A percentile compares a stretch with the other conserved stretches of the same genome.
Evolutionary conservation across 1,140 invertebrate genomes (phyloP).

Genomic region (Homalodisca vitripennis): DNA sequence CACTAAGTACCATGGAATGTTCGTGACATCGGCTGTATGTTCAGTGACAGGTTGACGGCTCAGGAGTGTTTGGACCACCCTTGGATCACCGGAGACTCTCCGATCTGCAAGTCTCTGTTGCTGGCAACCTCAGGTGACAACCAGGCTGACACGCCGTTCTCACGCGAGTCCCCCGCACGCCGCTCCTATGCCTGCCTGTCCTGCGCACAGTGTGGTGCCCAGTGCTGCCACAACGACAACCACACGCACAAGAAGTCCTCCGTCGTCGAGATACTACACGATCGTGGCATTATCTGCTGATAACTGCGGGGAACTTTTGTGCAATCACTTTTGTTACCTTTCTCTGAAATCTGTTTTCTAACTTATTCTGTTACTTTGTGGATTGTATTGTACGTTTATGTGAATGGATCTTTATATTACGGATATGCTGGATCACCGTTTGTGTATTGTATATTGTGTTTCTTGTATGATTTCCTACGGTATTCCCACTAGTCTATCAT

Average conservation of each 20-base stretch:
- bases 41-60: constrained; percentile 55
- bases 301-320: not conserved
- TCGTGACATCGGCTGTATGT: too few relatives aligned
- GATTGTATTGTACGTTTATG: too few relatives aligned
- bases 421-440: too few relatives aligned
- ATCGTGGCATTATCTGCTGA: constrained; percentile 38
- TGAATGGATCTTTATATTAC: too few relatives aligned
- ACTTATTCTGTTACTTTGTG: too few relatives aligned
- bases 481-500: constrained; percentile 5
- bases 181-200: constrained; percentile 9
- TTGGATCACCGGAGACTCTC: constrained; percentile 51
- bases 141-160: not conserved
- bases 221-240: constrained; percentile 30
- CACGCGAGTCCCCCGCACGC: not conserved
- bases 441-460: too few relatives aligned
- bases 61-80: constrained; percentile 61
- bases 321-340: too few relatives aligned
- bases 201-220: constrained; percentile 30
- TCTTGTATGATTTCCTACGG: too few relatives aligned
- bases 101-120: not conserved
- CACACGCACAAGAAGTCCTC: constrained; percentile 26
- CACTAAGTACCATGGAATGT: too few relatives aligned
- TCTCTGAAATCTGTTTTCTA: too few relatives aligned
- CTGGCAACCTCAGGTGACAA: not conserved
- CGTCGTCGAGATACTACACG: constrained; percentile 37